phyloP scores from a whole-genome alignment of 1,140 invertebrate species.

The Drosophila erecta region DNA sequence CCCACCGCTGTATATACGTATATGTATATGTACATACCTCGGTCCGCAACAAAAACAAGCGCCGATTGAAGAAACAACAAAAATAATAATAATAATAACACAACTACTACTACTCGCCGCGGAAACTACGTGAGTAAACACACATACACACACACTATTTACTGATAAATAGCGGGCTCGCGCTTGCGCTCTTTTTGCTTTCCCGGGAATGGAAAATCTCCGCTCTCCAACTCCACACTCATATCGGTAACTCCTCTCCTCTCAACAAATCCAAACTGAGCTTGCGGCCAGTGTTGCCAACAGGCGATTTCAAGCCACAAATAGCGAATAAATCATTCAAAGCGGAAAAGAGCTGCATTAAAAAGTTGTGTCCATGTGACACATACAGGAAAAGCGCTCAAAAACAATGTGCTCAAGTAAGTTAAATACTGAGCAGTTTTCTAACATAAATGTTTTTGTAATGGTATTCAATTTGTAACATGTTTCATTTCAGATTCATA shows the following conservation, averaged over 20 bases:
- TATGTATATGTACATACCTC: conserved; percentile 18
- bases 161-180: conserved; percentile 2
- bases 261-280: conserved; percentile 29
- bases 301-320: conserved; percentile 20
- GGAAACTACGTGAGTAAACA: conserved; percentile 70
- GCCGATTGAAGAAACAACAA: conserved; percentile 64
- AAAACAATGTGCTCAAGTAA: not conserved
- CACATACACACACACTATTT: conserved; percentile 36
- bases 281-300: conserved; percentile 36
- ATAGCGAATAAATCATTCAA: conserved; percentile 20
- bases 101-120: conserved; percentile 70
- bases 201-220: conserved; percentile 48
- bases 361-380: conserved; percentile 4
- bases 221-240: conserved; percentile 22
- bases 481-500: too few relatives aligned
- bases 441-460: too few relatives aligned
- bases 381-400: not conserved
- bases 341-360: not conserved
- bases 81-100: conserved; percentile 76
- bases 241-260: conserved; percentile 7
- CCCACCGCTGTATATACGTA: too few relatives aligned
- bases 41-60: conserved; percentile 73
- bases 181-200: conserved; percentile 41
- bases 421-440: too few relatives aligned
- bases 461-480: too few relatives aligned